Evolutionary conservation across 2,797 vertebrate species (phyloP).

Genomic region (Melanotaenia boesemani): DNA sequence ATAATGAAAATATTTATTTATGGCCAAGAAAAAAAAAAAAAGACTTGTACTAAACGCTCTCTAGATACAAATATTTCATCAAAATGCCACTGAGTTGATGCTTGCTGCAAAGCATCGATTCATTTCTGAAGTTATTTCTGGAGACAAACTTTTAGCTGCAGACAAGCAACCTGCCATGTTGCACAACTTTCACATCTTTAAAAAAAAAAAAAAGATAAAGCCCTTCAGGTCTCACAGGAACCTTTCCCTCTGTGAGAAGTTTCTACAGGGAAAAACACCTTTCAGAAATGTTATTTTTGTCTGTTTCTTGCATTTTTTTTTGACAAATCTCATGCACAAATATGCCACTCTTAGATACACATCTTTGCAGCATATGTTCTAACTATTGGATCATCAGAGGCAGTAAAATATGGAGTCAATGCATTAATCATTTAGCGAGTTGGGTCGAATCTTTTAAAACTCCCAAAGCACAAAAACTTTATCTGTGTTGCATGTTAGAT

Average conservation of each 20-base stretch:
- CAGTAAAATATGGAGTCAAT: neutral
- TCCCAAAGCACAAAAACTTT: neutral
- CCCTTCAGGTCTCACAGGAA: conserved; percentile 23
- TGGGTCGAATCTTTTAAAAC: conserved; percentile 10
- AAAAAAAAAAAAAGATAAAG: conserved; percentile 28
- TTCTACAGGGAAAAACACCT: conserved; percentile 35
- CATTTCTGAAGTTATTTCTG: conserved; percentile 22
- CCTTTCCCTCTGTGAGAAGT: conserved; percentile 22
- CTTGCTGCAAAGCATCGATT: conserved; percentile 8
- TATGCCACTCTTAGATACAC: conserved; percentile 1
- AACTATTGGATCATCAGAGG: neutral
- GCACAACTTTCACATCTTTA: conserved; percentile 40
- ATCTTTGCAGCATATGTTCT: neutral
- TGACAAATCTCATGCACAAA: conserved; percentile 29
- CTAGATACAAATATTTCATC: conserved; percentile 25
- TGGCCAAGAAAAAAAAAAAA: conserved; percentile 14
- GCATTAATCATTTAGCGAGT: conserved; percentile 1
- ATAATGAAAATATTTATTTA: neutral
- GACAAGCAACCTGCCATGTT: conserved; percentile 20
- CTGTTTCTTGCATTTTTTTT: conserved; percentile 3
- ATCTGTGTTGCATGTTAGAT: conserved; percentile 3
- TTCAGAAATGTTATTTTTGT: conserved; percentile 27
- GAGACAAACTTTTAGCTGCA: conserved; percentile 24
- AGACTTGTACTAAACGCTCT: conserved; percentile 30
- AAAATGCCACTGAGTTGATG: conserved; percentile 12